Percentiles rank a stretch among this genome's conserved stretches.
Evolutionary conservation across 30 jellyfish, hydroid and myxozoan species (phyloP).

Genomic region (Aurelia aurita): DNA sequence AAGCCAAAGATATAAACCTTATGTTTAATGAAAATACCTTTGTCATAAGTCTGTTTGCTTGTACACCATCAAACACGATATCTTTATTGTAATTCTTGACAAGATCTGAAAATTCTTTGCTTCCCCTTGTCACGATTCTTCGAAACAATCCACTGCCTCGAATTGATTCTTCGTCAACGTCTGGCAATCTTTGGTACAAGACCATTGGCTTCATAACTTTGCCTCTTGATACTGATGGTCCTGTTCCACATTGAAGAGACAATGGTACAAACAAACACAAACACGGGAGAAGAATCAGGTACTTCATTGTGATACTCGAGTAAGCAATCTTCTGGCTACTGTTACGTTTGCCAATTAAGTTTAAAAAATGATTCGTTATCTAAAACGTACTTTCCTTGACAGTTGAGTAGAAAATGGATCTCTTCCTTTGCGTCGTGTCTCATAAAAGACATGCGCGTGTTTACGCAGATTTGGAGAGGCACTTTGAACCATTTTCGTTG

Average conservation of each 20-base stretch:
- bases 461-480: not conserved
- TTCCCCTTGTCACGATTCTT: conserved; percentile 41
- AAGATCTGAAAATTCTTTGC: conserved; percentile 36
- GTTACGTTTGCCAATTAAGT: no score
- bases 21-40: conserved; percentile 5
- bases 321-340: no score
- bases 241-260: conserved; percentile 58
- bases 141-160: conserved; percentile 76
- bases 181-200: conserved; percentile 56
- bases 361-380: no score
- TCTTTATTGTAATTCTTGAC: conserved; percentile 55
- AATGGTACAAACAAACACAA: not conserved
- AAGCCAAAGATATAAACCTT: no score
- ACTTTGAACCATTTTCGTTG: conserved; percentile 7
- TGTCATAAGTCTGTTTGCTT: conserved; percentile 52
- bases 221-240: conserved; percentile 36
- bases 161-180: conserved; percentile 65
- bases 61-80: conserved; percentile 54
- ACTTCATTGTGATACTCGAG: no score
- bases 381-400: no score
- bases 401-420: no score
- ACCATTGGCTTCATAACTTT: conserved; percentile 61
- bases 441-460: not conserved
- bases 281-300: not conserved
- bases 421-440: no score